These are phyloP conservation scores for Rutilus rutilus DNA, from an alignment of 2,113 vertebrate genomes.

Conservation along the genomic window DNA sequence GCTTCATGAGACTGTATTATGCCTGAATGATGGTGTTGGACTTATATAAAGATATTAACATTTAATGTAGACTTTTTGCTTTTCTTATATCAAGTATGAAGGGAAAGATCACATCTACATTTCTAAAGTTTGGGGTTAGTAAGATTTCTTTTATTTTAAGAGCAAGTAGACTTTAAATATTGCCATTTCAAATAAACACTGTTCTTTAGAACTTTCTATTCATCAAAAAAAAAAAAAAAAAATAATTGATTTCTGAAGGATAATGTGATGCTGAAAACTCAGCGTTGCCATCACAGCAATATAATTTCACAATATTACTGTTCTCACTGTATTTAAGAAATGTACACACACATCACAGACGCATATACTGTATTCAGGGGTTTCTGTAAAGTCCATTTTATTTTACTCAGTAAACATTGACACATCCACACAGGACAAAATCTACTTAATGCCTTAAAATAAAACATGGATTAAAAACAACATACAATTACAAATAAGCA, in stretches of 20 bases:
- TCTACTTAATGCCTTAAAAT: slow-evolving; percentile 33
- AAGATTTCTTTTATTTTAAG: too few species aligned
- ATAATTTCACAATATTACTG: not conserved
- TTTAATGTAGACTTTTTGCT: not conserved
- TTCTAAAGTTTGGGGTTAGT: too few species aligned
- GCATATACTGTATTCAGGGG: not conserved
- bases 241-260: not conserved
- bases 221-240: not conserved
- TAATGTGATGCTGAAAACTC: not conserved
- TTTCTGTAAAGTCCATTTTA: slow-evolving; percentile 69
- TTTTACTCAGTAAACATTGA: slow-evolving; percentile 55
- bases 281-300: not conserved
- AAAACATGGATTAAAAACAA: slow-evolving; percentile 4
- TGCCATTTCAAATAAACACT: not conserved
- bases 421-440: slow-evolving; percentile 49
- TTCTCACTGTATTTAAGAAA: not conserved
- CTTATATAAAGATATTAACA: slow-evolving; percentile 3
- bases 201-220: not conserved
- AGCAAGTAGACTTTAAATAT: too few species aligned
- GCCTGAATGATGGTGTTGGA: not conserved
- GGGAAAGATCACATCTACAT: not conserved
- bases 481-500: slow-evolving; percentile 10
- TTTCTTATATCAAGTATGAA: not conserved
- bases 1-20: not conserved
- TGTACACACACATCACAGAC: not conserved